A percentile compares a stretch with the other conserved stretches of the same genome.
Evolutionary conservation across 2,888 invertebrate species (phyloP).

Genomic region (Aproaerema taeniolella): DNA sequence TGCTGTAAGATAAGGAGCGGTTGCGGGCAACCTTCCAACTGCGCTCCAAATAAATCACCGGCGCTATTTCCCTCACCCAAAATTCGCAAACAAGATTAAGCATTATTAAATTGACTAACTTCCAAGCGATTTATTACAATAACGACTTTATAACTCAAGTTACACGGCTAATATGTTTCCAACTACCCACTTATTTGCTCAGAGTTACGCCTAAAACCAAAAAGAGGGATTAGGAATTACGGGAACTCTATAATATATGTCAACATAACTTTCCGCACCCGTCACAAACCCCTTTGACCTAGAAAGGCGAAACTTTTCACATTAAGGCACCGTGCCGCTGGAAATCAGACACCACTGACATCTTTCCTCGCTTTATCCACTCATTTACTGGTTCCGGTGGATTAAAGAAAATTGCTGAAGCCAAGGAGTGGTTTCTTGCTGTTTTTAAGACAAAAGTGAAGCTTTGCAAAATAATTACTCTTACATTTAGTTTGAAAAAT

Average conservation of each 20-base stretch:
- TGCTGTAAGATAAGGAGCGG: no score
- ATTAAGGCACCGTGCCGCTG: slow-evolving; percentile 4
- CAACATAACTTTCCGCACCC: slow-evolving; percentile 1
- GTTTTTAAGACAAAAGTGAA: no score
- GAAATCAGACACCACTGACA: slow-evolving; percentile 4
- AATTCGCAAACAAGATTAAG: slow-evolving; percentile 54
- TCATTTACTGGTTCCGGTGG: no score
- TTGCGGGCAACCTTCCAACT: slow-evolving; percentile 58
- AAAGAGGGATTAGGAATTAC: no score
- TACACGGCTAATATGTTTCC: slow-evolving; percentile 15
- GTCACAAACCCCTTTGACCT: slow-evolving; percentile 6
- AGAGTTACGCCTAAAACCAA: background rate
- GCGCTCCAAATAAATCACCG: slow-evolving; percentile 54
- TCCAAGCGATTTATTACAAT: slow-evolving; percentile 30
- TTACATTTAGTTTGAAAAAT: no score
- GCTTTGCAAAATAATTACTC: no score
- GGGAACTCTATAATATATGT: slow-evolving; percentile 2
- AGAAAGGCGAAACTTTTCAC: slow-evolving; percentile 8
- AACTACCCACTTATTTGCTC: slow-evolving; percentile 7
- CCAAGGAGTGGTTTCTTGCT: no score
- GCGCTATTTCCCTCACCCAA: slow-evolving; percentile 44
- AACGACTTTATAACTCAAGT: slow-evolving; percentile 23
- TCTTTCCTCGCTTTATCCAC: no score
- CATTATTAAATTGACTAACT: slow-evolving; percentile 54
- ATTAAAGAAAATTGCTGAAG: no score